Base-by-base conservation (phyloP, 2,113 vertebrate genomes). In the Morone saxatilis region DNA sequence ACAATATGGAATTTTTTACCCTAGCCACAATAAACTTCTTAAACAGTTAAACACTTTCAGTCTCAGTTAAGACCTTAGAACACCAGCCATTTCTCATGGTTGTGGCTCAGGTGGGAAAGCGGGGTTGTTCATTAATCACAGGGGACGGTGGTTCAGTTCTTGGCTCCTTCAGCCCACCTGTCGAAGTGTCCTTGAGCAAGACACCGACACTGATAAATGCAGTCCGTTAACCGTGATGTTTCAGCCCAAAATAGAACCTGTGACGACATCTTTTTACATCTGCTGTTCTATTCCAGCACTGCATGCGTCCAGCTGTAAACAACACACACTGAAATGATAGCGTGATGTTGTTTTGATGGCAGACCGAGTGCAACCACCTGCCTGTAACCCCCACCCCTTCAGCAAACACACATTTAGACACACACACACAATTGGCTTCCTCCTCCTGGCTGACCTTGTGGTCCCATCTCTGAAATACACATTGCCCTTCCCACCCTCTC, bases 381-480 rank as follows among this genome's bases (percentile, higher is more conserved):
- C 31, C 48, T 20, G 31, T 31, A 43, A 61, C 54, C n/a, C n/a
- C 69, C 51, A 71, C 47, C 76, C n/a, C 25, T 36, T 40, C 57
- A 40, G 1, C 43, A 60, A 51, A 54, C 60, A 48, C 70, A 65
- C 60, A 22, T 19, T 36, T 38, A 69, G 0, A 66, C 48, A 48
- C 81, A 72, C 41, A 47, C 3, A 47, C 51, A 38, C 3, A 67
- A 4, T n/a, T 51, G 74, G 81, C 71, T 41, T 84, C 59, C 61
- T 75, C 13, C 61, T 83, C 85, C 76, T 43, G 67, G 67, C 43
- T 66, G 87, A 89, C 83, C 87, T 90, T 89, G 85, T 91, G 87
- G 80, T 86, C 66, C 25, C 8, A 43, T 73, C 71, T 69, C 59
- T 74, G 71, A 89, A 91, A 88, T 85, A 81, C 78, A 85, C 76